Percentiles rank a stretch among this genome's conserved stretches.
These are phyloP conservation scores for Notothenia rossii DNA, from an alignment of 2,113 vertebrate species.

Conservation along the genomic window DNA sequence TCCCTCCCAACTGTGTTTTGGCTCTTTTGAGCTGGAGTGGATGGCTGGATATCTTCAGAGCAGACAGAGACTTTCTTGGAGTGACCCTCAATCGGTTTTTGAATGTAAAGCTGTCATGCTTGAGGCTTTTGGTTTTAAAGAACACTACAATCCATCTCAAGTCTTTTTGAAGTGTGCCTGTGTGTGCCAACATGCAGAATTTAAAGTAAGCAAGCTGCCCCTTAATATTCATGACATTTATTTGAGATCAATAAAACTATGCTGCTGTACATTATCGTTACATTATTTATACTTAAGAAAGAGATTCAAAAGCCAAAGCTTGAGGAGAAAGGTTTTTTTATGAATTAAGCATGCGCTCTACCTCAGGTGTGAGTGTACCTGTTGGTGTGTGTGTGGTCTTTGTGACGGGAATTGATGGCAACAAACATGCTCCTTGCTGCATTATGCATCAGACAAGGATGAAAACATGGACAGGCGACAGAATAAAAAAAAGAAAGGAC, in stretches of 20 bases:
- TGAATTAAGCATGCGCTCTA: slow-evolving; percentile 71
- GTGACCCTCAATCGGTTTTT: slow-evolving; percentile 40
- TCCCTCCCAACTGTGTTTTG: slow-evolving; percentile 34
- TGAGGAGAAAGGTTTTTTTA: slow-evolving; percentile 59
- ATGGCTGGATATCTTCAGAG: slow-evolving; percentile 23
- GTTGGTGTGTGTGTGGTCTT: slow-evolving; percentile 29
- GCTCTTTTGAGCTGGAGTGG: slow-evolving; percentile 36
- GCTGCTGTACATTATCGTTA: slow-evolving; percentile 25
- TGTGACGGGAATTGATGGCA: slow-evolving; percentile 37
- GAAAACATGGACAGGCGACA: slow-evolving; percentile 57
- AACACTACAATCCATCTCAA: slow-evolving; percentile 30
- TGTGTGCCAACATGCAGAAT: slow-evolving; percentile 21
- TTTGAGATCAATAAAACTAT: slow-evolving; percentile 41
- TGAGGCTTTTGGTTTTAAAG: slow-evolving; percentile 38
- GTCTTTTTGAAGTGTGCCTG: slow-evolving; percentile 39
- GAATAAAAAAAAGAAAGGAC: not conserved
- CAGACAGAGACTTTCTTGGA: slow-evolving; percentile 24
- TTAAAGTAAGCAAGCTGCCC: slow-evolving; percentile 21
- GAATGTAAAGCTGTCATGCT: slow-evolving; percentile 42
- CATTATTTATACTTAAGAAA: slow-evolving; percentile 69
- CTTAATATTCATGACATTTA: slow-evolving; percentile 38
- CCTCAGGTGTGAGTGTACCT: slow-evolving; percentile 39
- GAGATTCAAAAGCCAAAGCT: slow-evolving; percentile 65
- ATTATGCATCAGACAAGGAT: slow-evolving; percentile 62
- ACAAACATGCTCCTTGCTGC: slow-evolving; percentile 54